Base-by-base conservation (phyloP, 2,888 invertebrate genomes). In the Phlogophora meticulosa region DNA sequence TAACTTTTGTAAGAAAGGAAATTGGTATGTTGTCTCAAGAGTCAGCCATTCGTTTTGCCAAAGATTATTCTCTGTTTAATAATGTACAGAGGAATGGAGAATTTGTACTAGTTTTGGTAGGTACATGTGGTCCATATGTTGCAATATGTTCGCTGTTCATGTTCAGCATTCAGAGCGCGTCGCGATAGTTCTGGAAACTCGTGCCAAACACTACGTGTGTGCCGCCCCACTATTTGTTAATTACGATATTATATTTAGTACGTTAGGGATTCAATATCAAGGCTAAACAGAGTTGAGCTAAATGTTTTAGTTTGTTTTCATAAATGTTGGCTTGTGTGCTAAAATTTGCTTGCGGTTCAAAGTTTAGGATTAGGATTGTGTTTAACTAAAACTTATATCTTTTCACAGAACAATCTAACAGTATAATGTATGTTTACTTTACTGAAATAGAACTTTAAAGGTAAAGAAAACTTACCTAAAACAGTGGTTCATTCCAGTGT, bases 111-210 rank as follows among this genome's bases (percentile, higher is more conserved):
- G 68, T 61, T 61, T 58, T 24, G 24, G 49, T 52, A 24, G 13
- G 46, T 63, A 52, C 55, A 45, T 58, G 53, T 51, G 36, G 63
- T 64, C 63, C 71, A 76, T 82, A 76, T 80, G 80, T 78, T 56
- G 74, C 69, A 73, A 80, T 85, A 81, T 81, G 76, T 73, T 66
- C 49, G 57, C 55, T 52, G 62, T 64, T 72, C 45, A 61, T 52
- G 62, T 64, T 72, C 45, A 61, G 34, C 43, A 83, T 86, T 81
- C 81, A 53, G 36, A 28, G 45, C 78, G 81, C 83, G 83, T 81
- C 79, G 57, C 59, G 69, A 76, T 78, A 80, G 83, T 82, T 82
- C 56, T 57, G 61, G 64, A 69, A 80, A 86, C 74, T 86, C 65
- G 70, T 65, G 70, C 55, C 76, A 75, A 76, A 72, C 65, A 61